Evolutionary conservation across 2,113 vertebrate species (phyloP).

Genomic region (Calonectris borealis): DNA sequence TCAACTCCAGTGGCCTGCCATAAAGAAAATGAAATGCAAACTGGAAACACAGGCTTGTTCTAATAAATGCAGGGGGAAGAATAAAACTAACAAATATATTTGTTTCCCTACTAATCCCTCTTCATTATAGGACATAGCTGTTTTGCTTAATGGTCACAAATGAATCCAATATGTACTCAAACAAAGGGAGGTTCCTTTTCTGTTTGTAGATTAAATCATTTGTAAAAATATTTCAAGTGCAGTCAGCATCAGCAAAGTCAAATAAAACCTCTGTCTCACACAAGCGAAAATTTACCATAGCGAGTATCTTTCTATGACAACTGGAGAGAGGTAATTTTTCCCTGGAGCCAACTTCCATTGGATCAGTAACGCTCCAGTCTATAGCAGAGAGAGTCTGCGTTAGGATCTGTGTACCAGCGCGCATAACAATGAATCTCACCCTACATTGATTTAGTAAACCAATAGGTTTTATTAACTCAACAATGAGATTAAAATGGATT

Average conservation of each 20-base stretch:
- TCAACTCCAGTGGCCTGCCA: slow-evolving; percentile 10
- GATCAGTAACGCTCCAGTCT: slow-evolving; percentile 21
- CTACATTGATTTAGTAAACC: slow-evolving; percentile 58
- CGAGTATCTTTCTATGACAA: neutral
- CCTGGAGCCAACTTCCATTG: slow-evolving; percentile 32
- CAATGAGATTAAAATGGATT: slow-evolving; percentile 66
- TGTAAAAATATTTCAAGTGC: slow-evolving; percentile 56
- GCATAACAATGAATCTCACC: slow-evolving; percentile 45
- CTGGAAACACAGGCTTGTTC: slow-evolving; percentile 19
- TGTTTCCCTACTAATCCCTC: slow-evolving; percentile 50
- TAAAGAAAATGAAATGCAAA: slow-evolving; percentile 57
- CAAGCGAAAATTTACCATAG: slow-evolving; percentile 9
- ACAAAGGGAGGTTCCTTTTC: slow-evolving; percentile 31
- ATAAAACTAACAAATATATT: slow-evolving; percentile 64
- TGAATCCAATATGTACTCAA: slow-evolving; percentile 53
- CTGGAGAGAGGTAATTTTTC: slow-evolving; percentile 33
- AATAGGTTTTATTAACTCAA: slow-evolving; percentile 62
- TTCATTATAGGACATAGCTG: slow-evolving; percentile 56
- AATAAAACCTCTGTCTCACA: slow-evolving; percentile 50
- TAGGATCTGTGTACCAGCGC: neutral
- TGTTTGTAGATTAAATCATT: slow-evolving; percentile 62
- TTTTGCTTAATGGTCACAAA: slow-evolving; percentile 68
- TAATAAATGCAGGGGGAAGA: slow-evolving; percentile 44
- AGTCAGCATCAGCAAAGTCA: slow-evolving; percentile 59
- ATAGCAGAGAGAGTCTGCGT: neutral